Base-by-base conservation (phyloP, 2,113 vertebrate genomes). In the Odontesthes bonariensis region DNA sequence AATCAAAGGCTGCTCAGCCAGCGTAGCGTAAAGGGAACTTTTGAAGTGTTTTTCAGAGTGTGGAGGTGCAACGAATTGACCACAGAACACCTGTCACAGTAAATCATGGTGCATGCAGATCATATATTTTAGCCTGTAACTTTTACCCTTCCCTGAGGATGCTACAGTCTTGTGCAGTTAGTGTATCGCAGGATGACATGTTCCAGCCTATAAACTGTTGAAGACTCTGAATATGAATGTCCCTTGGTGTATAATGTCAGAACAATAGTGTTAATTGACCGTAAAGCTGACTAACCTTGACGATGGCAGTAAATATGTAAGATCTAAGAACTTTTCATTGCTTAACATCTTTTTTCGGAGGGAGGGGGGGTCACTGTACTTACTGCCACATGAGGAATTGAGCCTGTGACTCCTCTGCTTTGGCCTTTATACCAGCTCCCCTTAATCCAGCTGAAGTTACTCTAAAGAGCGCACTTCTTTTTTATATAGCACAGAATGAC, bases 81-180 rank as follows among this genome's bases (percentile, higher is more conserved):
- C 86, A 83, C 70, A 88, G 81, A 80, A 83, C 81, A 83, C 67
- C 75, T 86, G 85, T 89, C 88, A 85, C 10, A 56, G 73, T 83
- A 49, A 71, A 89, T 89, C 83, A 84, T 66, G 44, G 20, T 69
- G 35, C 40, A 71, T 74, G 83, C 77, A 81, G 76, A 86, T 88
- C 76, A 88, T 68, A 65, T 75, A 71, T 58, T 79, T 56, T 51
- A 58, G 67, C 49, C 31, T 51, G 73, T 71, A 71, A 76, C 65
- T 79, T 88, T 87, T 82, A 84, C 83, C 76, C 75, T 86, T 77
- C 70, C 82, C 77, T 1, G 61, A 73, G 82, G 86, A 85, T 23
- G 23, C 69, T 54, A 49, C 59, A 42, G 81, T 91, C 87, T 72
- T 76, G 64, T 79, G 32, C 14, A 5, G 69, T 88, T 86, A 85